Conservation (phyloP, 2,113 vertebrate species). For the Mustela nigripes region DNA sequence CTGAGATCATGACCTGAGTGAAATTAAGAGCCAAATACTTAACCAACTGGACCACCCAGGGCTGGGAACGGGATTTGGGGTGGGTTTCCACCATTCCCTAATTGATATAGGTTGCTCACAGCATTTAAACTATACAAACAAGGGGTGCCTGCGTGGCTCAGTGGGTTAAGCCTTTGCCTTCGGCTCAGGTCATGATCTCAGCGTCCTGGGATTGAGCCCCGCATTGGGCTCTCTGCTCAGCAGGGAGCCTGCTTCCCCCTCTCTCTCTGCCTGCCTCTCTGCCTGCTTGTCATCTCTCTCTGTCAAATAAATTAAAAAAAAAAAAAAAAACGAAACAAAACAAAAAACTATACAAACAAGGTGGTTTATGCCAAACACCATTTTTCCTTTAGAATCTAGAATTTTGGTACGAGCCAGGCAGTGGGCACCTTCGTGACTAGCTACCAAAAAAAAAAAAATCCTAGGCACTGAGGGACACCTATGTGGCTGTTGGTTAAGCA, state of each 20-base stretch:
- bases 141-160: background rate
- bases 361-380: background rate
- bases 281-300: too few species aligned
- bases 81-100: background rate
- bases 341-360: background rate
- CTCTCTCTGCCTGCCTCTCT: too few species aligned
- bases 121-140: background rate
- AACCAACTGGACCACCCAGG: background rate
- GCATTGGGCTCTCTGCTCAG: too few species aligned
- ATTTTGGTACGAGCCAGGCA: background rate
- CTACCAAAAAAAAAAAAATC: background rate
- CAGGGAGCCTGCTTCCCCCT: too few species aligned
- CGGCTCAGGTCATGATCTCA: too few species aligned
- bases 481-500: too few species aligned
- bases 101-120: background rate
- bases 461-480: background rate
- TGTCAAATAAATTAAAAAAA: too few species aligned
- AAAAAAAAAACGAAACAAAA: too few species aligned
- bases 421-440: background rate
- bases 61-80: background rate
- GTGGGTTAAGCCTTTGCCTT: too few species aligned
- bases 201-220: too few species aligned
- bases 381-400: background rate
- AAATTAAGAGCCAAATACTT: background rate
- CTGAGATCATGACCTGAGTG: background rate